A percentile compares a stretch with the other conserved stretches of the same genome.
Conservation (phyloP, 2,888 invertebrate species). For the Epicampocera succincta region DNA sequence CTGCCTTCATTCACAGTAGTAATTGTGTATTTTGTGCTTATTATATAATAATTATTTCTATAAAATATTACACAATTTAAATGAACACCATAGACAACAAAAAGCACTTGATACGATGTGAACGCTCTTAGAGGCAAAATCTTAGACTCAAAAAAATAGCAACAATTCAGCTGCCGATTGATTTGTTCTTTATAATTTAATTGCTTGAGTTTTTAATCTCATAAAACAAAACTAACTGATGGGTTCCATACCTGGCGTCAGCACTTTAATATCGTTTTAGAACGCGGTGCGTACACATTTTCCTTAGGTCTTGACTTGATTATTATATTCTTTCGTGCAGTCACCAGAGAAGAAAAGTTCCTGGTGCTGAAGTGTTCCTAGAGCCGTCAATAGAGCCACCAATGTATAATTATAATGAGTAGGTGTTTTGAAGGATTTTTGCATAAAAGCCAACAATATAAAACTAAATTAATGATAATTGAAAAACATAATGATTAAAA, state of each 20-base stretch:
- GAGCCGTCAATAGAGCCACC: neutral
- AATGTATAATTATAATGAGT: constrained; percentile 53
- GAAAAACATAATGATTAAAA: constrained; percentile 63
- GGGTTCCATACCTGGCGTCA: no score
- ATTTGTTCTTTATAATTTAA: no score
- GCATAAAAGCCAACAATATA: constrained; percentile 55
- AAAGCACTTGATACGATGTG: neutral
- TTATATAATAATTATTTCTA: constrained; percentile 33
- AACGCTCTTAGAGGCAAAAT: neutral
- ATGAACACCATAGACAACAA: neutral
- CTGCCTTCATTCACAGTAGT: neutral
- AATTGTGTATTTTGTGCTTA: neutral
- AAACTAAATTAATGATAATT: constrained; percentile 63
- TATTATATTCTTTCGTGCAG: no score
- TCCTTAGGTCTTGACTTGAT: no score
- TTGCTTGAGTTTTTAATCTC: no score
- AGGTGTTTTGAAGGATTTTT: constrained; percentile 61
- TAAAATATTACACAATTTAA: constrained; percentile 27
- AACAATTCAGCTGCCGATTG: no score
- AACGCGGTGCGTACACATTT: no score
- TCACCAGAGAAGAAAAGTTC: no score
- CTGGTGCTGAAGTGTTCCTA: neutral
- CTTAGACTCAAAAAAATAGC: no score
- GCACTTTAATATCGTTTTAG: no score
- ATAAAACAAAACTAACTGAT: no score